phyloP scores from a whole-genome alignment of 2,888 invertebrate genomes.

The Bombylius major region DNA sequence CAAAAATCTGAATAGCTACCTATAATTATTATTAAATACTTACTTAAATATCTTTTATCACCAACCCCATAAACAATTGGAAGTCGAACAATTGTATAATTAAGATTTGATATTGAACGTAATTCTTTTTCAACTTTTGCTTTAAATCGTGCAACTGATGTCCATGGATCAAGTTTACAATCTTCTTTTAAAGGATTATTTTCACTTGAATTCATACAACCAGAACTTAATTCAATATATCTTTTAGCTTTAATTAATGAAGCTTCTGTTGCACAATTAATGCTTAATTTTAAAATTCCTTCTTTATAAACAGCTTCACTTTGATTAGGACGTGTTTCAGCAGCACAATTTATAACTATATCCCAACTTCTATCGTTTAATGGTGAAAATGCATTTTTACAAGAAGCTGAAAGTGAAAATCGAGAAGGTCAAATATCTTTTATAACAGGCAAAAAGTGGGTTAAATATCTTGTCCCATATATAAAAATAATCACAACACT shows the following conservation, averaged over 20 bases:
- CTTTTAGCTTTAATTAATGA: conserved; percentile 51
- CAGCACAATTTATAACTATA: conserved; percentile 79
- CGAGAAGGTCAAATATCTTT: conserved; percentile 17
- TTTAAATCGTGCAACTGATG: conserved; percentile 71
- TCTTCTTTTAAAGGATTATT: conserved; percentile 69
- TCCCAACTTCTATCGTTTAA: conserved; percentile 53
- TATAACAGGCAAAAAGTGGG: no score
- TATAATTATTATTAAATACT: conserved; percentile 25
- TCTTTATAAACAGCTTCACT: conserved; percentile 83
- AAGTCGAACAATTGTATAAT: conserved; percentile 68
- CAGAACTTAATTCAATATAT: conserved; percentile 76
- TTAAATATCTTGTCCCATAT: neutral
- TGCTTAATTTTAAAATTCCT: conserved; percentile 70
- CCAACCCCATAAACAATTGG: conserved; percentile 79
- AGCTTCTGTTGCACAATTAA: conserved; percentile 71
- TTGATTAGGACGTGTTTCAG: conserved; percentile 80
- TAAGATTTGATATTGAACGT: conserved; percentile 48
- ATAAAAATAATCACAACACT: neutral
- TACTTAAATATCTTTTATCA: conserved; percentile 71
- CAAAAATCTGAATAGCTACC: neutral
- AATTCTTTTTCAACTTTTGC: conserved; percentile 68
- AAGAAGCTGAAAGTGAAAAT: conserved; percentile 48
- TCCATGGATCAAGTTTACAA: conserved; percentile 70
- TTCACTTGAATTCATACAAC: conserved; percentile 65
- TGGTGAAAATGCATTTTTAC: conserved; percentile 59